Conservation (phyloP, 2,113 vertebrate species). For the Capricornis sumatraensis region DNA sequence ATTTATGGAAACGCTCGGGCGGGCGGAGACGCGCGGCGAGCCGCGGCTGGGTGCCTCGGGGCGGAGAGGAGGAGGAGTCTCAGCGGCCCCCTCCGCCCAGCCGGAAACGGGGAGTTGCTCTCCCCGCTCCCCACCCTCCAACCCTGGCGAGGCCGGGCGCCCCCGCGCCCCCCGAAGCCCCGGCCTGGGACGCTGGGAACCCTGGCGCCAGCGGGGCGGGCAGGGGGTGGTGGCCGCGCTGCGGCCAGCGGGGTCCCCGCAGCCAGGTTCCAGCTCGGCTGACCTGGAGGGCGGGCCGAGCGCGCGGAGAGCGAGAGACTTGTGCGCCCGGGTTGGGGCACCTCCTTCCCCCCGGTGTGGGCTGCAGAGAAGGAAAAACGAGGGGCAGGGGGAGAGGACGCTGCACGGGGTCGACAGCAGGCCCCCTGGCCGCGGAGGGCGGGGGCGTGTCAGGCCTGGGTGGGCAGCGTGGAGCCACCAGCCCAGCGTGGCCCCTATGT, state of each 20-base stretch:
- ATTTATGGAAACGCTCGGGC: slow-evolving; percentile 61
- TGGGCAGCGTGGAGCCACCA: background rate
- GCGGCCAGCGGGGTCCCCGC: rapidly evolving
- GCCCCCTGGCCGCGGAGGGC: background rate
- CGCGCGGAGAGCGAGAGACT: rapidly evolving
- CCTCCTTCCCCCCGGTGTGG: rapidly evolving
- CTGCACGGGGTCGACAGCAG: background rate
- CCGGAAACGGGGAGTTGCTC: background rate
- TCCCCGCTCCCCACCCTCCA: background rate
- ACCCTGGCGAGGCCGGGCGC: rapidly evolving
- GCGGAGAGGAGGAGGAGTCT: slow-evolving; percentile 50
- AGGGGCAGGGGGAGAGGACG: background rate
- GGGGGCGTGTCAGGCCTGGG: background rate
- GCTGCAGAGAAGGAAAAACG: background rate
- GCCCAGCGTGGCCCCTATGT: too few species aligned
- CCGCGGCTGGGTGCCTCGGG: background rate
- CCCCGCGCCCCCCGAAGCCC: background rate
- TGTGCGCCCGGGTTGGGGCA: rapidly evolving
- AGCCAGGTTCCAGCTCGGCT: background rate
- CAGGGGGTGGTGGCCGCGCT: background rate
- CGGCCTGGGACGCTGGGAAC: background rate
- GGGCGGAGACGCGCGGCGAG: slow-evolving; percentile 20
- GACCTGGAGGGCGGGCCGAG: background rate
- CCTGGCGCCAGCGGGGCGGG: background rate
- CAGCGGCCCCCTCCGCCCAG: background rate